Percentiles rank a stretch among this genome's conserved stretches.
phyloP scores from a whole-genome alignment of 2,888 invertebrate species.

The Erebia palarica region DNA sequence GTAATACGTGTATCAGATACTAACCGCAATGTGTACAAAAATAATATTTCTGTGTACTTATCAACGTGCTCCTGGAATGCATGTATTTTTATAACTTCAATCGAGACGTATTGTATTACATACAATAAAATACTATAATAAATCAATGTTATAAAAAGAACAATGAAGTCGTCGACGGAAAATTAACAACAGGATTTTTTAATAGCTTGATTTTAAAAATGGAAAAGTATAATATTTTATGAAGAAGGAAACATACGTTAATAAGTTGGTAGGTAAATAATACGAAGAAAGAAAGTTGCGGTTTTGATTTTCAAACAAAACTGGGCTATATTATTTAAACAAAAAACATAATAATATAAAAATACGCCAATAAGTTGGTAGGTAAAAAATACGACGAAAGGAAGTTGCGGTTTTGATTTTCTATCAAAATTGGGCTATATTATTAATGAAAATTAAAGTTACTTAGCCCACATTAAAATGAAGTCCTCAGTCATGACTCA shows the following conservation, averaged over 20 bases:
- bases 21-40: not conserved
- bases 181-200: not conserved
- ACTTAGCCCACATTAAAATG: not conserved
- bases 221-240: not conserved
- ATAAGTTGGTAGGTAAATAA: not conserved
- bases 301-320: not conserved
- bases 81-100: constrained; percentile 25
- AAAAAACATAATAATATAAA: no score
- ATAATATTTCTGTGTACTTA: not conserved
- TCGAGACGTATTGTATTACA: constrained; percentile 28
- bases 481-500: not conserved
- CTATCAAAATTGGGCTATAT: not conserved
- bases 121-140: not conserved
- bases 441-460: not conserved
- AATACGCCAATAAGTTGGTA: not conserved
- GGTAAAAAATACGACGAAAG: not conserved
- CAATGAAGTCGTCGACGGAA: not conserved
- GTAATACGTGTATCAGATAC: not conserved
- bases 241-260: not conserved
- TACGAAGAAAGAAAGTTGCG: not conserved
- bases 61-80: constrained; percentile 16
- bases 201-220: not conserved
- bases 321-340: not conserved
- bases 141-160: constrained; percentile 14
- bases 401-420: not conserved